These are phyloP conservation scores for Oscheius sp. DNA, from an alignment of 2,888 invertebrate species.

Conservation along the genomic window DNA sequence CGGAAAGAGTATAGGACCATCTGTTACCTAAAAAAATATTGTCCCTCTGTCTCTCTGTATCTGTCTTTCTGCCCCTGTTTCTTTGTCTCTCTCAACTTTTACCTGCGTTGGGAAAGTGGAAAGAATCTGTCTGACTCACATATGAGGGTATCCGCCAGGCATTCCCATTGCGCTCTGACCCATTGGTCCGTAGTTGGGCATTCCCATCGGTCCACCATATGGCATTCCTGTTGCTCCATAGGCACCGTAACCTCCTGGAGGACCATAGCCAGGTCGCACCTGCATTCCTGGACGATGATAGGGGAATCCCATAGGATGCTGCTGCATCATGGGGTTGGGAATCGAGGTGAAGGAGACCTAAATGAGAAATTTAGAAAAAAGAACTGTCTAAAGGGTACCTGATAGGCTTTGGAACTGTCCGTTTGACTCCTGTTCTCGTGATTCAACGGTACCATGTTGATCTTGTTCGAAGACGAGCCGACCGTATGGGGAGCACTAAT, in stretches of 20 bases:
- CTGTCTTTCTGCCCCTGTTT: too few relatives aligned
- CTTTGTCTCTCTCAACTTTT: too few relatives aligned
- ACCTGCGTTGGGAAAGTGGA: too few relatives aligned
- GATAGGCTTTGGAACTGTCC: background rate
- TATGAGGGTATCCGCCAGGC: constrained; percentile 18
- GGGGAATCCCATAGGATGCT: constrained; percentile 20
- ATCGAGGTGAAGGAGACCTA: constrained; percentile 11
- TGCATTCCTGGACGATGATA: constrained; percentile 18
- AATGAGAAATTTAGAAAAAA: background rate
- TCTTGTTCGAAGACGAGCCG: constrained; percentile 4
- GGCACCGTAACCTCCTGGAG: background rate
- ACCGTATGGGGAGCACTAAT: constrained; percentile 2
- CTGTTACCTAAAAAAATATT: too few relatives aligned
- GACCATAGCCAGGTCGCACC: constrained; percentile 11
- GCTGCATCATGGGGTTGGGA: constrained; percentile 3
- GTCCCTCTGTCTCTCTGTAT: too few relatives aligned
- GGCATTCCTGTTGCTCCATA: too few relatives aligned
- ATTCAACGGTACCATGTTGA: constrained; percentile 8
- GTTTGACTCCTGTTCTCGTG: background rate
- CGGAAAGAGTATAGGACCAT: too few relatives aligned
- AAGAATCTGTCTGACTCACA: background rate
- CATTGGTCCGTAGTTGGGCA: background rate
- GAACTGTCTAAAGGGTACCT: background rate
- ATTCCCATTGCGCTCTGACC: background rate
- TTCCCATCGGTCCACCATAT: background rate